Evolutionary conservation across 2,113 vertebrate species (phyloP).

Genomic region (Equus quagga): DNA sequence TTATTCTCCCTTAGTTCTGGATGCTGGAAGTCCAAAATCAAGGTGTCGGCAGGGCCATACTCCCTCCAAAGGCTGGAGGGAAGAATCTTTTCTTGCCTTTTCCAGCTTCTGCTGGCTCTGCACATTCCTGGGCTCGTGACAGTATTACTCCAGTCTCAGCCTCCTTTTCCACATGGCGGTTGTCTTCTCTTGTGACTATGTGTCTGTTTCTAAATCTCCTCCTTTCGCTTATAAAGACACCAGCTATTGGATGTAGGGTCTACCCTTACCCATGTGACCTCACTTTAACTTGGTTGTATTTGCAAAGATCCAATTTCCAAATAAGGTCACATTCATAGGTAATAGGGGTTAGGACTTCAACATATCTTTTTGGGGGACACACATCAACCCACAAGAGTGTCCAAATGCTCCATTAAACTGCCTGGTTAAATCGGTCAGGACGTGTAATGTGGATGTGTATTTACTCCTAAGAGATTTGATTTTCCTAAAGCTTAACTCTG

Average conservation of each 20-base stretch:
- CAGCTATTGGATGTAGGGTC: neutral
- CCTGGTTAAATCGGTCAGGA: neutral
- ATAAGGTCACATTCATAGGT: neutral
- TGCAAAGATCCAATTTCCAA: neutral
- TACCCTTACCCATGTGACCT: neutral
- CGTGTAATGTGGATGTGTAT: fast-evolving
- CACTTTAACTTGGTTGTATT: neutral
- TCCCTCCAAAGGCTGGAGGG: neutral
- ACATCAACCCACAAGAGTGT: neutral
- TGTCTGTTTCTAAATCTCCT: neutral
- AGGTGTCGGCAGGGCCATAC: neutral
- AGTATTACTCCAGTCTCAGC: fast-evolving
- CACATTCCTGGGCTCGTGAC: neutral
- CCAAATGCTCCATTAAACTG: no score
- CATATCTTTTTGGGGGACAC: neutral
- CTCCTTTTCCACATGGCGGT: no score
- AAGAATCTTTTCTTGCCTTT: neutral
- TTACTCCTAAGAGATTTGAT: neutral
- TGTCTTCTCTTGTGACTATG: neutral
- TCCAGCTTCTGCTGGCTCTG: no score
- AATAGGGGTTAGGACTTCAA: neutral
- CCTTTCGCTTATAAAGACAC: neutral
- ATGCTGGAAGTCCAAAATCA: neutral
- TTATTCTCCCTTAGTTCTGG: neutral
- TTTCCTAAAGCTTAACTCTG: neutral